Evolutionary conservation across 2,888 invertebrate species (phyloP).

Genomic region (Empis livida): DNA sequence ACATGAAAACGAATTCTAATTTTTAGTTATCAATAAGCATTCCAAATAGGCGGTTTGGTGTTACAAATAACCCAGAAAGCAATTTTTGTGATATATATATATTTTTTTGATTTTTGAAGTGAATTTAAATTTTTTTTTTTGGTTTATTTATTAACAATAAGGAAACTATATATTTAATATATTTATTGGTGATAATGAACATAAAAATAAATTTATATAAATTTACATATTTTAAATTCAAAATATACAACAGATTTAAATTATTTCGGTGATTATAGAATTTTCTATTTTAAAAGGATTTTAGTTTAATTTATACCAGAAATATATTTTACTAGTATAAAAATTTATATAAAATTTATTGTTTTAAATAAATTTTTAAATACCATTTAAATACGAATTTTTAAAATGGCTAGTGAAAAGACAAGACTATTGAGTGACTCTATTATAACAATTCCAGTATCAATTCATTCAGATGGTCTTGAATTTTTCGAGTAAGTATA

Average conservation of each 20-base stretch:
- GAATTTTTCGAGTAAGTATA: too few relatives aligned
- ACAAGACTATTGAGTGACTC: slow-evolving; percentile 12
- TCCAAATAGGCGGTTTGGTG: background rate
- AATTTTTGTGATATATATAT: background rate
- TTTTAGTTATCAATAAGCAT: background rate
- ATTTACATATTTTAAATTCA: too few relatives aligned
- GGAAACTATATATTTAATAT: too few relatives aligned
- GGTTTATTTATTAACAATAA: too few relatives aligned
- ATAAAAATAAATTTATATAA: too few relatives aligned
- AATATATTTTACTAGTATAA: background rate
- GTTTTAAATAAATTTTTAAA: background rate
- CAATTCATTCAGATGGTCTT: background rate
- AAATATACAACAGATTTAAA: too few relatives aligned
- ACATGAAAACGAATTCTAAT: background rate
- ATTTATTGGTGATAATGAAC: too few relatives aligned
- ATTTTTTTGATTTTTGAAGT: background rate
- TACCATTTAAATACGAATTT: background rate
- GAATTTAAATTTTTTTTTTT: too few relatives aligned
- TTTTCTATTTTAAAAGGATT: too few relatives aligned
- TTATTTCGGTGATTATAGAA: too few relatives aligned
- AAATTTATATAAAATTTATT: background rate
- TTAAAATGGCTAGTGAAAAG: slow-evolving; percentile 13
- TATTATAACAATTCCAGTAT: slow-evolving; percentile 11
- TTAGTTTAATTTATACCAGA: background rate
- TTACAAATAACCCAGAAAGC: background rate